Percentiles rank a stretch among this genome's conserved stretches.
Conservation (phyloP, 2,113 vertebrate species). For the Ailuropoda melanoleuca region DNA sequence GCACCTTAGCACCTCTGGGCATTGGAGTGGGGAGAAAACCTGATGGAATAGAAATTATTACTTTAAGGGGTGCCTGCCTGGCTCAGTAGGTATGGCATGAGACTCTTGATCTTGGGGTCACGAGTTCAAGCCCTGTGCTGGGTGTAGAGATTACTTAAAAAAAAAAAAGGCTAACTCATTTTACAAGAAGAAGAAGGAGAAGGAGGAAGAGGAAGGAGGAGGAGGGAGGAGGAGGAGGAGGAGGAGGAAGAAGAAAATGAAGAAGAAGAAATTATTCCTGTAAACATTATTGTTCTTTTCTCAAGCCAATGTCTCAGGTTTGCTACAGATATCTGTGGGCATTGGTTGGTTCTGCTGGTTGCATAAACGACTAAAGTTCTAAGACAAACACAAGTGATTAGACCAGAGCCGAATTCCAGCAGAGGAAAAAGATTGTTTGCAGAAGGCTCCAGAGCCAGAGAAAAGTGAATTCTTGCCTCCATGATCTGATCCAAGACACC, state of each 20-base stretch:
- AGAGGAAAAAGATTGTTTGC: neutral
- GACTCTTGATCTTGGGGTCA: neutral
- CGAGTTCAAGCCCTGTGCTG: neutral
- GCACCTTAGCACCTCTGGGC: neutral
- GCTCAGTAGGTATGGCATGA: neutral
- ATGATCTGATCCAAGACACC: neutral
- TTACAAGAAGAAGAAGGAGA: neutral
- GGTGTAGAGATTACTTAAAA: neutral
- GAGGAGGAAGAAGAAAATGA: no score
- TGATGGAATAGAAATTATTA: neutral
- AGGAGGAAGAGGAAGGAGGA: no score
- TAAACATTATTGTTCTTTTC: neutral
- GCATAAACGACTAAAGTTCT: neutral
- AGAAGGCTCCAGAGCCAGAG: neutral
- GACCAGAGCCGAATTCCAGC: neutral
- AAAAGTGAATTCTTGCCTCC: neutral
- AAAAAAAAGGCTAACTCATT: neutral
- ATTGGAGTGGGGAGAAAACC: neutral
- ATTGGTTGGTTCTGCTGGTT: neutral
- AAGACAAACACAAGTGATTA: neutral
- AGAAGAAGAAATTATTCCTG: neutral
- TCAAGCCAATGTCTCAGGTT: neutral
- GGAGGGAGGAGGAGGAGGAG: neutral
- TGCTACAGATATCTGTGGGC: neutral
- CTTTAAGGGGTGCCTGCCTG: neutral